A percentile compares a stretch with the other conserved stretches of the same genome.
These are phyloP conservation scores for Epistrophe grossulariae DNA, from an alignment of 2,888 invertebrate genomes.

Conservation along the genomic window DNA sequence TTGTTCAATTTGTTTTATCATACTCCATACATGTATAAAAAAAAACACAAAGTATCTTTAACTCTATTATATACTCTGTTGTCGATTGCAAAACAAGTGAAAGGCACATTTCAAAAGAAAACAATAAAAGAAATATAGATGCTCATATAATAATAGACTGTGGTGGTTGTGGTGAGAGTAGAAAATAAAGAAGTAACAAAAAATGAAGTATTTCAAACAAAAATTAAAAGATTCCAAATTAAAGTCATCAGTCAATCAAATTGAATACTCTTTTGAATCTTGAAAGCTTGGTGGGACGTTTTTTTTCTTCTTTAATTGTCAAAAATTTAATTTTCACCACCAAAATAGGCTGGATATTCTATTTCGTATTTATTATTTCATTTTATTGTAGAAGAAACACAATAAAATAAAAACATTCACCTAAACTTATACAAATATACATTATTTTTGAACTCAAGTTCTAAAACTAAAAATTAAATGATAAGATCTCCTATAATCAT, in stretches of 20 bases:
- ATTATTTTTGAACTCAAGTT: no score
- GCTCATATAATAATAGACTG: slow-evolving; percentile 24
- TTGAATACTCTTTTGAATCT: slow-evolving; percentile 29
- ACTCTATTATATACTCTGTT: slow-evolving; percentile 8
- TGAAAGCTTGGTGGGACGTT: background rate
- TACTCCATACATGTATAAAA: background rate
- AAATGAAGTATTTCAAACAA: background rate
- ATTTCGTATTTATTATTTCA: no score
- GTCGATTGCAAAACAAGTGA: slow-evolving; percentile 73
- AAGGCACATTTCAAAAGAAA: slow-evolving; percentile 71
- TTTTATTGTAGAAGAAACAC: no score
- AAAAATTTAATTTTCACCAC: no score
- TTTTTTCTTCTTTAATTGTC: background rate
- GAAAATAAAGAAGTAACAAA: background rate
- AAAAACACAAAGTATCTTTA: slow-evolving; percentile 8
- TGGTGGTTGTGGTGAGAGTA: background rate
- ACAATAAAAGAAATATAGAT: slow-evolving; percentile 30
- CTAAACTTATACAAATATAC: no score
- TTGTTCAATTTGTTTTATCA: slow-evolving; percentile 54
- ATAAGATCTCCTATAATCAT: no score
- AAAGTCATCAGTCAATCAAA: slow-evolving; percentile 63
- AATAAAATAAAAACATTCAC: no score
- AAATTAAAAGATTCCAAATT: slow-evolving; percentile 29
- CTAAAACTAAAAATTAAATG: no score
- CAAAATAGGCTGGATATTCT: background rate